Percentiles rank a stretch among this genome's conserved stretches.
These are phyloP conservation scores for Silurus glanis DNA, from an alignment of 2,113 vertebrate genomes.

Conservation along the genomic window DNA sequence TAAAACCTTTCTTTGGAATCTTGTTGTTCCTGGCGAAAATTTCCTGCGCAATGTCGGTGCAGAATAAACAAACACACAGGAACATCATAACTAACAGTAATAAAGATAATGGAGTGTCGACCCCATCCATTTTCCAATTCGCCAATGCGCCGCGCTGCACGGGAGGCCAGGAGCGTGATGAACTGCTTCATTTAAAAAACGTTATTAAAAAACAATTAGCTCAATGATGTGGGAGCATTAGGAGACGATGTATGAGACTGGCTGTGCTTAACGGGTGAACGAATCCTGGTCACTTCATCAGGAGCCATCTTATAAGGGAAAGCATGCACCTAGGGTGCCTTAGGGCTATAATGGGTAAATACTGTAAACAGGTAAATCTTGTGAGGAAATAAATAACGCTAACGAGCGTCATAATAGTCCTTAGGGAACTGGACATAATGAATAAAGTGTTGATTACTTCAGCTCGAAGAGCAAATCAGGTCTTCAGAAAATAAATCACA, in stretches of 20 bases:
- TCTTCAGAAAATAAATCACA: neutral
- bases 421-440: constrained; percentile 18
- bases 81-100: constrained; percentile 38
- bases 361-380: constrained; percentile 18
- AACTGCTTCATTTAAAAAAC: constrained; percentile 66
- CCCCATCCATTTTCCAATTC: constrained; percentile 15
- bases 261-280: constrained; percentile 17
- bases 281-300: constrained; percentile 44
- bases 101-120: constrained; percentile 33
- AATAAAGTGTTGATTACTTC: constrained; percentile 30
- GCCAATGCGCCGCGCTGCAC: constrained; percentile 1
- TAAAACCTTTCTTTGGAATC: neutral
- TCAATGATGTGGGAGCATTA: constrained; percentile 59
- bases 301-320: neutral
- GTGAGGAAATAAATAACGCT: constrained; percentile 47
- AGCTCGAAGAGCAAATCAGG: constrained; percentile 22
- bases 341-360: constrained; percentile 40
- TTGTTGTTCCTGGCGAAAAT: neutral
- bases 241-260: constrained; percentile 55
- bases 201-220: constrained; percentile 77
- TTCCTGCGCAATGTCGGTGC: neutral
- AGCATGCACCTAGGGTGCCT: constrained; percentile 22
- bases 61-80: constrained; percentile 20
- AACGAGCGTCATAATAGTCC: constrained; percentile 37
- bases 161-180: constrained; percentile 47